Conservation (phyloP, 2,888 invertebrate species). For the Theretra japonica region DNA sequence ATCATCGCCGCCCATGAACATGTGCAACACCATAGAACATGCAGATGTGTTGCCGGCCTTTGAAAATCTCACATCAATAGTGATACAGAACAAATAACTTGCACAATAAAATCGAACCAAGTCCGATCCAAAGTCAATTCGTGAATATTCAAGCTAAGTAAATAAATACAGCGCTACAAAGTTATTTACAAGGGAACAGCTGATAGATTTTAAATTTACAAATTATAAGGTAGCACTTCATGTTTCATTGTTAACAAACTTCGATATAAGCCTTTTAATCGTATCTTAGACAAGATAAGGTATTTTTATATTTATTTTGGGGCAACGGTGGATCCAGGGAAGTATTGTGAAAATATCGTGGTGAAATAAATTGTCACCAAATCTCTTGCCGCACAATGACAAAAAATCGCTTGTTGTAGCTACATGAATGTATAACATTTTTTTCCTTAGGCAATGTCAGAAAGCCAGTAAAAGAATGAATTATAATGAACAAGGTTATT, state of each 20-base stretch:
- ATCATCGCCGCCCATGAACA: too few relatives aligned
- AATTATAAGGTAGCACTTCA: conserved; percentile 18
- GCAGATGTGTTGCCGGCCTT: too few relatives aligned
- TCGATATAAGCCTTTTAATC: conserved; percentile 17
- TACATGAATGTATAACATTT: too few relatives aligned
- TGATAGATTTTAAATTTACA: background rate
- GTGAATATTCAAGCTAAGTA: conserved; percentile 1
- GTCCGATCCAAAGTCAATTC: background rate
- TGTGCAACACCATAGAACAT: too few relatives aligned
- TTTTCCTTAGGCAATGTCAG: too few relatives aligned
- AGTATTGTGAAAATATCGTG: too few relatives aligned
- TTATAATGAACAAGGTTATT: too few relatives aligned
- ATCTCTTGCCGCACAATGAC: too few relatives aligned
- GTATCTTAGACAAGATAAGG: conserved; percentile 9
- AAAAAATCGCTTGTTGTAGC: too few relatives aligned
- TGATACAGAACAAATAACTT: background rate
- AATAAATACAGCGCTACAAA: conserved; percentile 10
- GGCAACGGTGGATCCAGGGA: background rate
- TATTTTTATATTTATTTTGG: background rate
- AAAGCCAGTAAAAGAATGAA: too few relatives aligned
- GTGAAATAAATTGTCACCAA: too few relatives aligned
- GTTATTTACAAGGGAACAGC: conserved; percentile 18
- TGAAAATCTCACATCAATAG: background rate
- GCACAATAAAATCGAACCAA: background rate
- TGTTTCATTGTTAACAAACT: conserved; percentile 14